Percentiles rank a stretch among this genome's conserved stretches.
Evolutionary conservation across 2,113 vertebrate species (phyloP).

Genomic region (Cebus imitator): DNA sequence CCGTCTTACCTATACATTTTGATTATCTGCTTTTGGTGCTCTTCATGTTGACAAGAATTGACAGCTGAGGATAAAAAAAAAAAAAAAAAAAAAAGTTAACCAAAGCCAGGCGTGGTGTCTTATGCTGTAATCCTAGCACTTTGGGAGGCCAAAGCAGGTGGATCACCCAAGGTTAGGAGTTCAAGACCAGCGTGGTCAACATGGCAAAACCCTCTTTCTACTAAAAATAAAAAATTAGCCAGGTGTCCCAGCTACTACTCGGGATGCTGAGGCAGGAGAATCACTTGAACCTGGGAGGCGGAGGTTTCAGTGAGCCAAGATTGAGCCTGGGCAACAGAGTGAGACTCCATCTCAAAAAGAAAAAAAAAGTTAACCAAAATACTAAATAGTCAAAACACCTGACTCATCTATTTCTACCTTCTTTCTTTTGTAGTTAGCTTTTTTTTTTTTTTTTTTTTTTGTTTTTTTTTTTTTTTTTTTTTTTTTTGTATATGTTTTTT

Average conservation of each 20-base stretch:
- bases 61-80: no score
- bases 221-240: not conserved
- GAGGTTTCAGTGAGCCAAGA: not conserved
- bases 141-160: not conserved
- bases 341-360: not conserved
- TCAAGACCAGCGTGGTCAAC: not conserved
- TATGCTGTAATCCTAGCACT: not conserved
- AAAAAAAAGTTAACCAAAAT: not conserved
- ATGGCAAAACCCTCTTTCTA: not conserved
- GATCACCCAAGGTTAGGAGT: not conserved
- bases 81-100: not conserved
- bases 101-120: not conserved
- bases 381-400: not conserved
- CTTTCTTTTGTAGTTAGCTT: not conserved
- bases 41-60: no score
- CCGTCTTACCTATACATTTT: no score
- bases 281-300: not conserved
- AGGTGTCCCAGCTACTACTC: not conserved
- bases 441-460: no score
- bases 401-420: not conserved
- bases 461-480: no score
- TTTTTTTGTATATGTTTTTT: no score
- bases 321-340: not conserved
- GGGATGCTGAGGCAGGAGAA: not conserved
- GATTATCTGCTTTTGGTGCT: no score